Evolutionary conservation across 2,888 invertebrate species (phyloP), one percentile per base, ranked within the genome.

Genomic region (Tigriopus californicus): DNA sequence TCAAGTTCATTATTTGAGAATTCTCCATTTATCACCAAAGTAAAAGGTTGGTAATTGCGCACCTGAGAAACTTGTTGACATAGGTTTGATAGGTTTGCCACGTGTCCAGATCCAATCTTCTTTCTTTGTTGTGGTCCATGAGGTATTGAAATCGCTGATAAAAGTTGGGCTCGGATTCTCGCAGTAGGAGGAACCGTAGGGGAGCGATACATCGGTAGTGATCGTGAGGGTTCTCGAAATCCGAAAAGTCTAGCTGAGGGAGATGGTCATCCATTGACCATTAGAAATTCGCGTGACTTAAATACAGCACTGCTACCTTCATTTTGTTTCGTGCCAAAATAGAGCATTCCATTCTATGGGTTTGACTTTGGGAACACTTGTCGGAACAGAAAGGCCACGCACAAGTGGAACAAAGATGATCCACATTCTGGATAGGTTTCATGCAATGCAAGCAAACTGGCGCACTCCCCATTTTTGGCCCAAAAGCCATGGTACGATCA

Each of bases 81-180:
- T 22, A 48, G 13, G 24, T 51, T 33, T 51, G 24, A 12, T 58
- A 41, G 22, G 20, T 46, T 12, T 13, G 33, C 58, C 58, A 58
- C n/a, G 49, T 24, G 10, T 22, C 58, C 6, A 4, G 10, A 22
- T 58, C 25, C 48, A 49, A 33, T 48, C 25, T 49, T 13, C 59
- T 24, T 8, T 59, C 52, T 41, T 59, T 52, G 52, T 52, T 59
- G 20, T 59, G 59, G 22, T 59, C 59, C 59, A 59, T 59, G 15
- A 59, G 25, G 15, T 41, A 41, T 46, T 22, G 18, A n/a, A 33
- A 25, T 18, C 15, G 33, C 20, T 52, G 33, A 20, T 15, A 52
- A 22, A 18, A 40, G 1, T 59, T 52, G 4, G 52, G 51, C 20
- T 49, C n/a, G 1, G n/a, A 25, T 15, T 58, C 47, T 52, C 20